Base-by-base conservation (phyloP, 1,140 invertebrate species). In the Pseudomyrmex concolor region DNA sequence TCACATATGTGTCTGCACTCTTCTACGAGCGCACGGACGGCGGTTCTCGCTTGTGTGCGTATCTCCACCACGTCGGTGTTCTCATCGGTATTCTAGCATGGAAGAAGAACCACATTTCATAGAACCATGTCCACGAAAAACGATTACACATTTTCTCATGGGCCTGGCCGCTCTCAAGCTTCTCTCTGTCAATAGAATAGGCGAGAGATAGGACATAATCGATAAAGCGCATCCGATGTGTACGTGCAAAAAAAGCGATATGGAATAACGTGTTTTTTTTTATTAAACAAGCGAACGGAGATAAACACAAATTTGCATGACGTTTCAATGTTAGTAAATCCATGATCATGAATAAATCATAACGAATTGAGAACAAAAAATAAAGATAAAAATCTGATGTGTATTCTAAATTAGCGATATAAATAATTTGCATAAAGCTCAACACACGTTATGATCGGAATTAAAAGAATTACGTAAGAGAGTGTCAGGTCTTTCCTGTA, bases 391-490 rank as follows among this genome's bases (percentile, higher is more conserved):
- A 25, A 25, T 25, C 25, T 25, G 22, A 25, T 25, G n/a, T 17
- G 22, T 3, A 2, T 43, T 67, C 8, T 60, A 77, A 77, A 77
- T 77, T 67, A 22, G 12, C 25, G 25, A 67, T 13, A 13, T 67
- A 5, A 67, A 67, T 55, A n/a, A 2, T 22, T 19, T 4, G 17
- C 9, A 77, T 9, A 43, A 22, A 55, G 15, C 66, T 55, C 2
- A 10, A 15, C 5, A 3, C 10, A 12, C 59, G 51, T 66, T 43
- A 87, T 84, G 17, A 82, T 91, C 13, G 68, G 34, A 80, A 54
- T 92, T 0, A 89, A 82, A 80, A 89, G 84, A 45, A 91, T 91
- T 72, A 86, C 91, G 91, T 93, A 25, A 25, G 25, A 25, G 77
- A 92, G 91, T 90, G 74, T 34, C n/a, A 0, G 12, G 17, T 19